phyloP scores from a whole-genome alignment of 1,140 invertebrate genomes.

The Orchesella cincta region DNA sequence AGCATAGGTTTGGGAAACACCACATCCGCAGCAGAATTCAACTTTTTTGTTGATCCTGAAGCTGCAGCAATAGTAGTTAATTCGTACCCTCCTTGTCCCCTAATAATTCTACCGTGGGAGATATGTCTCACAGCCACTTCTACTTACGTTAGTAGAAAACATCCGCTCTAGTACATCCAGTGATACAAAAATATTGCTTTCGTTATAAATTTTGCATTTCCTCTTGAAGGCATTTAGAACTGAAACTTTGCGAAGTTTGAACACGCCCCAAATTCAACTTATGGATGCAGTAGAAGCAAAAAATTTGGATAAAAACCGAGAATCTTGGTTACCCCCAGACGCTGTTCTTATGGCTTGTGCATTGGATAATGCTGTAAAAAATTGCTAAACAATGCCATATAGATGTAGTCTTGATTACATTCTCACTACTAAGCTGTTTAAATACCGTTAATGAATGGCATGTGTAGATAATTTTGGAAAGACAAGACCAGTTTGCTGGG shows the following conservation, averaged over 20 bases:
- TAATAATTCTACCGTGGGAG: slow-evolving; percentile 69
- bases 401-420: neutral
- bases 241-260: slow-evolving; percentile 57
- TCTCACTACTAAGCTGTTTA: slow-evolving; percentile 53
- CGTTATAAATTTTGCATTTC: neutral
- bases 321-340: slow-evolving; percentile 62
- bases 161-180: neutral
- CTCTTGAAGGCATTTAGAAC: slow-evolving; percentile 61
- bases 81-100: slow-evolving; percentile 58
- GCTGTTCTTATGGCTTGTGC: slow-evolving; percentile 61
- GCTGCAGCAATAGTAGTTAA: slow-evolving; percentile 70
- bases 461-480: neutral
- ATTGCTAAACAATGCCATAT: neutral
- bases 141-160: neutral
- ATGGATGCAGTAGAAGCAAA: slow-evolving; percentile 62
- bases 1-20: slow-evolving; percentile 67
- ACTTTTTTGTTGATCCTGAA: slow-evolving; percentile 75
- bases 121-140: slow-evolving; percentile 54
- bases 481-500: slow-evolving; percentile 47
- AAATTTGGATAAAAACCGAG: slow-evolving; percentile 53
- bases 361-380: slow-evolving; percentile 52
- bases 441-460: slow-evolving; percentile 58
- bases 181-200: neutral
- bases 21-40: slow-evolving; percentile 72
- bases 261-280: slow-evolving; percentile 58